Conservation (phyloP, 2,888 invertebrate species). For the Ephialtes manifestator region DNA sequence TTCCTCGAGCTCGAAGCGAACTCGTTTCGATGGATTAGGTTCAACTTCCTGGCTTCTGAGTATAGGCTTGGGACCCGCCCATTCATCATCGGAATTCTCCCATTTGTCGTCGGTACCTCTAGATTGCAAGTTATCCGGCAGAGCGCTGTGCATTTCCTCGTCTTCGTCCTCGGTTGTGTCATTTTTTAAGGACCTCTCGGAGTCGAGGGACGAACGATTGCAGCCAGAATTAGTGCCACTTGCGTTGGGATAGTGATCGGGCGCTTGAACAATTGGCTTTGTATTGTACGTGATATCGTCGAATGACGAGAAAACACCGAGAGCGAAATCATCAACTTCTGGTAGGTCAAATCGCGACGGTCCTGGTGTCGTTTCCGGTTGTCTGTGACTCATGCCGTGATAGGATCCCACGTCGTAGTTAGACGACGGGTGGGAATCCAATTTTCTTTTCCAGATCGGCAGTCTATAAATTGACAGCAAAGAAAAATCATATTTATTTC, state of each 20-base stretch:
- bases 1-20: constrained; percentile 88
- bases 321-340: constrained; percentile 90
- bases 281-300: constrained; percentile 91
- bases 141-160: constrained; percentile 81
- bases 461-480: constrained; percentile 77
- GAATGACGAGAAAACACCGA: constrained; percentile 89
- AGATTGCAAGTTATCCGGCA: constrained; percentile 72
- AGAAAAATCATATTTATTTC: no score
- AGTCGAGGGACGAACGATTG: constrained; percentile 77
- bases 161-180: constrained; percentile 83
- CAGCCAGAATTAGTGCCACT: constrained; percentile 63
- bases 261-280: constrained; percentile 89
- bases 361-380: constrained; percentile 86
- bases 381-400: constrained; percentile 74
- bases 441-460: constrained; percentile 88
- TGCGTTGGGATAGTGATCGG: constrained; percentile 80
- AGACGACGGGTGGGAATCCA: constrained; percentile 74
- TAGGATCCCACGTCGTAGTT: constrained; percentile 79
- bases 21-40: constrained; percentile 84
- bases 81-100: constrained; percentile 83
- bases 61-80: constrained; percentile 82
- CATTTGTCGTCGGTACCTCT: constrained; percentile 73
- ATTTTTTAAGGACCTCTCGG: constrained; percentile 80
- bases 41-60: constrained; percentile 80
- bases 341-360: constrained; percentile 91